These are phyloP conservation scores for Hipposideros larvatus DNA, from an alignment of 2,797 vertebrate genomes.

Conservation along the genomic window DNA sequence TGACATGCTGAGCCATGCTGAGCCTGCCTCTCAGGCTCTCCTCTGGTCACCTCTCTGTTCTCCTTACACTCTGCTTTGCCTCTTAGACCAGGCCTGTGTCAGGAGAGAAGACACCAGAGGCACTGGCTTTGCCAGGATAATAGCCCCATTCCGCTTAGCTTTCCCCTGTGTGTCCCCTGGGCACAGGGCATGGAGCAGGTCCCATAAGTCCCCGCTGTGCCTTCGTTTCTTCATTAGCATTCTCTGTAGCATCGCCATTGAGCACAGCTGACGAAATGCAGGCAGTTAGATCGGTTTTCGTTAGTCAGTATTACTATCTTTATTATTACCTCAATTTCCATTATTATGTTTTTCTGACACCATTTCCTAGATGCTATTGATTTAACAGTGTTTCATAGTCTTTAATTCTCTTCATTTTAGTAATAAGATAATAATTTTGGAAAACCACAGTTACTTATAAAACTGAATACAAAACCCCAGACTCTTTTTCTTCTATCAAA, in stretches of 20 bases:
- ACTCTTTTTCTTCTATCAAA: not conserved
- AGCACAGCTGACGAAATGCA: not conserved
- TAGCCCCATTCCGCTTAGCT: not conserved
- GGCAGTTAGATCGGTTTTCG: not conserved
- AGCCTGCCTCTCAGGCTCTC: not conserved
- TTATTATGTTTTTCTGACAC: not conserved
- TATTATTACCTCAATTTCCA: not conserved
- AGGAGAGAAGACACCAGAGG: not conserved
- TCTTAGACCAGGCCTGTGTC: not conserved
- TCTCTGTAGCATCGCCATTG: not conserved
- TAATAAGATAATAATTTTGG: not conserved
- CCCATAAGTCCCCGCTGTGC: conserved; percentile 6
- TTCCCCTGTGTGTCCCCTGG: not conserved
- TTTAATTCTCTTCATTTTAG: conserved; percentile 42
- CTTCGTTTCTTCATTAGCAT: conserved; percentile 45
- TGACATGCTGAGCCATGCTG: not conserved
- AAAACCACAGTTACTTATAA: conserved; percentile 21
- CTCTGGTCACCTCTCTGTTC: not conserved
- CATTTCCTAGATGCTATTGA: conserved; percentile 4
- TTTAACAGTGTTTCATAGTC: not conserved
- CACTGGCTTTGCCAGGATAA: not conserved
- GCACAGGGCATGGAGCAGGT: not conserved
- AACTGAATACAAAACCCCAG: not conserved
- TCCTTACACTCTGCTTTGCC: not conserved
- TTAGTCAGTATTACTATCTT: not conserved